Evolutionary conservation across 2,888 invertebrate species (phyloP).

Genomic region (Trachelus iudaicus): DNA sequence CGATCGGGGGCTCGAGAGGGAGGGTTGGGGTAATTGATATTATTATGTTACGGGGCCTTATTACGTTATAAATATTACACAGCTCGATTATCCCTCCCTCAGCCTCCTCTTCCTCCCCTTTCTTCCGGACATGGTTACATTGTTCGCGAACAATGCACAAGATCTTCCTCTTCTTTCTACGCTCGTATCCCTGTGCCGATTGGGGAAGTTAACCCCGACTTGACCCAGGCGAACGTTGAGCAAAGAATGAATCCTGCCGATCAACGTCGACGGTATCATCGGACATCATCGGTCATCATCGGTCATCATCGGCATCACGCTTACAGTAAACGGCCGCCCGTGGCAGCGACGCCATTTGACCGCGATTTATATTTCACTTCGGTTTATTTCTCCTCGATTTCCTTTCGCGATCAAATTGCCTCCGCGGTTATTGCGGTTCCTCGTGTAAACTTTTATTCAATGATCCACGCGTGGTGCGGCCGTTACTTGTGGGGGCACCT

Average conservation of each 20-base stretch:
- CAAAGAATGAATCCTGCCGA: conserved; percentile 15
- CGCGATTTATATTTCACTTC: not conserved
- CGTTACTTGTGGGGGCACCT: not conserved
- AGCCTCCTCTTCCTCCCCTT: conserved; percentile 25
- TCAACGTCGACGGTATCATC: not conserved
- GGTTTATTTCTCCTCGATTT: conserved; percentile 27
- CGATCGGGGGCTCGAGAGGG: not conserved
- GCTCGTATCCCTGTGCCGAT: conserved; percentile 10
- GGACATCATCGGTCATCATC: not conserved
- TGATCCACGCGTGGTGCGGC: not conserved
- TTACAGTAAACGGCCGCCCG: not conserved
- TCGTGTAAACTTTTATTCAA: not conserved
- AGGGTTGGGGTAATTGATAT: conserved; percentile 53
- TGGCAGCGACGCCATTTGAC: not conserved
- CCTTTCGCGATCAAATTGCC: conserved; percentile 6
- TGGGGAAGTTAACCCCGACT: conserved; percentile 40
- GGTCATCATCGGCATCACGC: not conserved
- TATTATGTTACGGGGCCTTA: conserved; percentile 52
- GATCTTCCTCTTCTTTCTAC: conserved; percentile 10
- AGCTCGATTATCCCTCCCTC: conserved; percentile 43
- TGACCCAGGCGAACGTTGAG: conserved; percentile 37
- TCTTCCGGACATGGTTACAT: conserved; percentile 49
- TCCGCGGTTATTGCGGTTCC: not conserved
- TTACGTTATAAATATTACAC: conserved; percentile 59
- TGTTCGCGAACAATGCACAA: conserved; percentile 46